Evolutionary conservation across 2,797 vertebrate genomes (phyloP).

Genomic region (Catharus ustulatus): DNA sequence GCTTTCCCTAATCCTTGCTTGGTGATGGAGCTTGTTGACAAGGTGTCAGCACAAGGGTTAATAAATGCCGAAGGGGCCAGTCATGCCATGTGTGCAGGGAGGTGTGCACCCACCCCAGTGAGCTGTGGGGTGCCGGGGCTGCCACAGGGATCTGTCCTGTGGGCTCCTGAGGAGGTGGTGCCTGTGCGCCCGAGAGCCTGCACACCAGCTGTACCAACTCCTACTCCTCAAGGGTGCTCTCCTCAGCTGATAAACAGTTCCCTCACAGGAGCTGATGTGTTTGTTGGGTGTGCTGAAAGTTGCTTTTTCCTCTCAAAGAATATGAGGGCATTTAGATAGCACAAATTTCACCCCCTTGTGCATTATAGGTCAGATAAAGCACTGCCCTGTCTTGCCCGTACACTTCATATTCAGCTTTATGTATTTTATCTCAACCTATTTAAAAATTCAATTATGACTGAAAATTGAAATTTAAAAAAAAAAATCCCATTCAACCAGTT

Average conservation of each 20-base stretch:
- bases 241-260: neutral
- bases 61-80: too few species aligned
- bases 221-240: neutral
- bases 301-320: neutral
- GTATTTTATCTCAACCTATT: neutral
- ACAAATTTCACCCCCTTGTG: neutral
- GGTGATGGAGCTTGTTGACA: neutral
- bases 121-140: too few species aligned
- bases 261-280: neutral
- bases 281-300: neutral
- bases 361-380: neutral
- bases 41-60: neutral
- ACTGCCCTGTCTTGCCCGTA: neutral
- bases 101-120: neutral
- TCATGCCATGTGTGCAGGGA: accelerated
- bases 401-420: neutral
- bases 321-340: neutral
- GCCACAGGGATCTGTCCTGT: neutral
- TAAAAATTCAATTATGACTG: neutral
- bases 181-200: neutral
- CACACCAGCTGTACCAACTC: neutral
- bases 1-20: neutral
- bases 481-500: neutral
- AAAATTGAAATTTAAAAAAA: neutral
- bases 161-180: neutral